Evolutionary conservation across 2,797 vertebrate species (phyloP).

Genomic region (Scyliorhinus canicula): DNA sequence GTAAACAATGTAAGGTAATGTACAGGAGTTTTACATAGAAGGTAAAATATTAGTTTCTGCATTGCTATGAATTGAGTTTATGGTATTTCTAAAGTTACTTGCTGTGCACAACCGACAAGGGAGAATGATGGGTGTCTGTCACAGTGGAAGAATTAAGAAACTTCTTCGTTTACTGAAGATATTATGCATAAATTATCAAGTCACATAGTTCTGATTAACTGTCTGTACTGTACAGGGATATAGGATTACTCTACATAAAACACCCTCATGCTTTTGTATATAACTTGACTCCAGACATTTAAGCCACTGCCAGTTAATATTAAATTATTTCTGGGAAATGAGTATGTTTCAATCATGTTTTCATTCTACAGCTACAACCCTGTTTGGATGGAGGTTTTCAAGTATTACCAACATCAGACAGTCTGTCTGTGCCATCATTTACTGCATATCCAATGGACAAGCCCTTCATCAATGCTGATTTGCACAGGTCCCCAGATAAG

Average conservation of each 20-base stretch:
- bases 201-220: neutral
- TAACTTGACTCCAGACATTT: neutral
- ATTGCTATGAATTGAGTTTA: neutral
- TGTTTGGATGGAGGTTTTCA: conserved; percentile 43
- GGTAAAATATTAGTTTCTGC: neutral
- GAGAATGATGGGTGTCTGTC: neutral
- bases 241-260: neutral
- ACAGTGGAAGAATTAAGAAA: neutral
- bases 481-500: conserved; percentile 52
- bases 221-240: neutral
- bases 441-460: conserved; percentile 68
- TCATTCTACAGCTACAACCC: conserved; percentile 48
- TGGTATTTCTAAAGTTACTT: neutral
- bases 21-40: neutral
- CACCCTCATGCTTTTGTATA: neutral
- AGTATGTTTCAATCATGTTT: neutral
- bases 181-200: neutral
- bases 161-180: neutral
- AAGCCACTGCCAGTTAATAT: neutral
- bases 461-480: conserved; percentile 68
- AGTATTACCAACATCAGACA: conserved; percentile 53
- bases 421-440: conserved; percentile 67
- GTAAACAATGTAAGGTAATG: neutral
- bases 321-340: no score
- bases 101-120: neutral